Conservation (phyloP, 2,797 vertebrate genomes). For the Semotilus atromaculatus region DNA sequence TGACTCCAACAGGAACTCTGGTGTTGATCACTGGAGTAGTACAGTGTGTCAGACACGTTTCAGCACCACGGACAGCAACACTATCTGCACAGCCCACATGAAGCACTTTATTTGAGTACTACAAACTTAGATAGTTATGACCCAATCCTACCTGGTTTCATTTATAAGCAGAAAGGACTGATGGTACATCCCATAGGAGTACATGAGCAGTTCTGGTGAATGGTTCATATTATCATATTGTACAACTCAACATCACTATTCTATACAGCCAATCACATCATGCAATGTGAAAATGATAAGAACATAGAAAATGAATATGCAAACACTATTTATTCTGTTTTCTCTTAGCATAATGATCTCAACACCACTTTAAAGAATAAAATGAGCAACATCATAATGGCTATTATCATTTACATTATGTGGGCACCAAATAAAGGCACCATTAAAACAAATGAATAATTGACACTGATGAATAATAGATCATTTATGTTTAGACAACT, state of each 20-base stretch:
- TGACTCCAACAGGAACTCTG: not conserved
- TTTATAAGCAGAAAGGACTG: not conserved
- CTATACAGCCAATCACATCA: not conserved
- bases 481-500: not conserved
- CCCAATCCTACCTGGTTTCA: not conserved
- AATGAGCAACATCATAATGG: not conserved
- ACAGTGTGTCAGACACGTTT: not conserved
- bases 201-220: not conserved
- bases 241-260: not conserved
- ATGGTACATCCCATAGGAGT: not conserved
- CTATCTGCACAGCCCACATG: not conserved
- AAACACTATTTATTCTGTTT: not conserved
- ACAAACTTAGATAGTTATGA: not conserved
- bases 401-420: not conserved
- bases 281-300: not conserved
- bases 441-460: not conserved
- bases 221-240: not conserved
- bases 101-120: not conserved
- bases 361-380: not conserved
- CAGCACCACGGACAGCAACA: constrained; percentile 33
- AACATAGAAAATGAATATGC: not conserved
- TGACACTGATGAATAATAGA: not conserved
- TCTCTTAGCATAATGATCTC: not conserved
- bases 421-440: not conserved
- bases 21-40: not conserved